A percentile compares a stretch with the other conserved stretches of the same genome.
These are phyloP conservation scores for Phenganax marumi DNA, from an alignment of 92 coral and sea anemone species.

Conservation along the genomic window DNA sequence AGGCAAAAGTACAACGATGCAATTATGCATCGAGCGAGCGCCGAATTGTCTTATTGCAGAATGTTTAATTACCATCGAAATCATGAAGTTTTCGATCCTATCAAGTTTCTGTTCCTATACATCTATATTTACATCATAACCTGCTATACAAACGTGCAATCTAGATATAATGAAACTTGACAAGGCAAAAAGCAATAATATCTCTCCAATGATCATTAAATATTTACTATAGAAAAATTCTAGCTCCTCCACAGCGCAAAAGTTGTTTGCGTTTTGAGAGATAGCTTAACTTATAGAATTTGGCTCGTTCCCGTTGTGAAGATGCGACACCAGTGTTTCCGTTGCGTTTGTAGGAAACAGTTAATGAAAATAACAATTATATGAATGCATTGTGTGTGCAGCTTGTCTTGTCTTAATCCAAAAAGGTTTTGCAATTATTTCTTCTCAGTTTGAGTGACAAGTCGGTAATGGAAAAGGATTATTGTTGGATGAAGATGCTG, in stretches of 20 bases:
- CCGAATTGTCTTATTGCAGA: too few relatives aligned
- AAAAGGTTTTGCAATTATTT: constrained; percentile 38
- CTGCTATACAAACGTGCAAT: constrained; percentile 7
- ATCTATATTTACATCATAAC: not conserved
- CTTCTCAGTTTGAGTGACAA: constrained; percentile 33
- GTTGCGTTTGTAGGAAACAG: constrained; percentile 2
- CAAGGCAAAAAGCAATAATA: not conserved
- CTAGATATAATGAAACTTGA: not conserved
- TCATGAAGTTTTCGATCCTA: not conserved
- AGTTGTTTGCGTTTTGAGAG: not conserved
- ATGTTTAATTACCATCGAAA: too few relatives aligned
- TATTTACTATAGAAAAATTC: too few relatives aligned
- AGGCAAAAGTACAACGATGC: too few relatives aligned
- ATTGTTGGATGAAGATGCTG: constrained; percentile 1
- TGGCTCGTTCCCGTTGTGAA: not conserved
- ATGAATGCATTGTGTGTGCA: constrained; percentile 33
- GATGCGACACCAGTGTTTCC: not conserved
- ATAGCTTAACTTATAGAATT: not conserved
- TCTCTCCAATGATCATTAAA: constrained; percentile 4
- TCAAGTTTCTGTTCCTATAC: not conserved
- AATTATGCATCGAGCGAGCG: too few relatives aligned
- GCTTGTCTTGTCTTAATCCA: constrained; percentile 33
- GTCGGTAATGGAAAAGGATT: constrained; percentile 36
- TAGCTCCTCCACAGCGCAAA: too few relatives aligned
- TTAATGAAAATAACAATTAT: constrained; percentile 26